Evolutionary conservation across 1,140 invertebrate genomes (phyloP), one percentile per base, ranked within the genome.

Genomic region (Drosophila miranda): DNA sequence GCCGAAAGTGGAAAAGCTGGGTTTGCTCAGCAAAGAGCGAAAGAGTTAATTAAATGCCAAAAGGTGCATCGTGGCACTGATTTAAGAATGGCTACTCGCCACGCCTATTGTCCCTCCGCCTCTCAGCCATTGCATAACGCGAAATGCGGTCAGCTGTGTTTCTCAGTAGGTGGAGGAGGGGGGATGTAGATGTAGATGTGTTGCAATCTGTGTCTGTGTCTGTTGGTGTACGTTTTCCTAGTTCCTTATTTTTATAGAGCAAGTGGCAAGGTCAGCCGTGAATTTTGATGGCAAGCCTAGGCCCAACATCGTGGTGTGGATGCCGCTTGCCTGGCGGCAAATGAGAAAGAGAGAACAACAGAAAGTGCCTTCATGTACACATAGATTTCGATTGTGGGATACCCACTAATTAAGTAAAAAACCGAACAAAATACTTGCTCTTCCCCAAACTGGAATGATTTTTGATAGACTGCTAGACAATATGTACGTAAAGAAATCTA

Each of bases 191-290:
- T n/a, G 9, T 45, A 28, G 28, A 30, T 30, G 28, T 30, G 28
- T 6, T 1, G 3, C 0, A 6, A 5, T 6, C 26, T 5, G 26
- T 28, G 26, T 28, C 6, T 28, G 34, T 13, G 11, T 38, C 9
- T 38, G 34, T 38, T 3, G 34, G 34, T 9, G 30, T 34, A 0
- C 8, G 3, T 38, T 38, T 38, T 48, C 23, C 19, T 23, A 23
- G 34, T 38, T 38, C 11, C 11, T 38, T 2, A 13, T 38, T 13
- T 38, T 38, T 16, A 45, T 45, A 19, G 11, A 45, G 44, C 44
- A 45, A 45, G 14, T 45, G 44, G 44, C 44, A 45, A 45, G 44
- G 44, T 45, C 44, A 45, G 44, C 7, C 16, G n/a, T 45, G 44
- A 16, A 9, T 45, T 45, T 45, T 45, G 16, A 45, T 45, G 43